Percentiles rank a stretch among this genome's conserved stretches.
Evolutionary conservation across 2,797 vertebrate genomes (phyloP).

Genomic region (Chelmon rostratus): DNA sequence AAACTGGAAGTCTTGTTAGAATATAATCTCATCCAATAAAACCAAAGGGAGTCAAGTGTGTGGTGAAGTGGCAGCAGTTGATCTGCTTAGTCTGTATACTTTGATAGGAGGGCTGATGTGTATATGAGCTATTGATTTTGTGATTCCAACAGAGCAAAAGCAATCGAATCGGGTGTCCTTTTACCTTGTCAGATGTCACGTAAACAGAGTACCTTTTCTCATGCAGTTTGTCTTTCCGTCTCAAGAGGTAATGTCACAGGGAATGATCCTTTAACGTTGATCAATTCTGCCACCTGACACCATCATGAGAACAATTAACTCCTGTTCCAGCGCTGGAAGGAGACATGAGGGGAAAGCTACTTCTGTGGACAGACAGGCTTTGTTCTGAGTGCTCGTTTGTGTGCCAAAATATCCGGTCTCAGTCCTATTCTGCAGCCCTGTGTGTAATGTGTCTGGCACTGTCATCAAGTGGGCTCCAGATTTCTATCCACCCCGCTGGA

Average conservation of each 20-base stretch:
- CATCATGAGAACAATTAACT: constrained; percentile 85
- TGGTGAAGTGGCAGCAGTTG: constrained; percentile 30
- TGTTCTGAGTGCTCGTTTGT: constrained; percentile 57
- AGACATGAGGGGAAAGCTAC: constrained; percentile 57
- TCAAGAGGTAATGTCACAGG: constrained; percentile 77
- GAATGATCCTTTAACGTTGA: constrained; percentile 82
- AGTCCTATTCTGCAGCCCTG: constrained; percentile 56
- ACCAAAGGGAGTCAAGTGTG: constrained; percentile 32
- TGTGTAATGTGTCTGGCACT: constrained; percentile 69
- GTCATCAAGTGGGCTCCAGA: constrained; percentile 71
- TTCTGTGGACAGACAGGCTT: constrained; percentile 61
- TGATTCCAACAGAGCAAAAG: constrained; percentile 69
- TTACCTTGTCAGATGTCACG: constrained; percentile 79
- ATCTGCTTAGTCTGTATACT: constrained; percentile 56
- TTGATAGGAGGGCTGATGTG: constrained; percentile 60
- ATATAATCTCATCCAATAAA: constrained; percentile 38
- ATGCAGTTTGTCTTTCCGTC: constrained; percentile 70
- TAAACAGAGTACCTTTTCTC: constrained; percentile 79
- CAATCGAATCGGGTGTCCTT: constrained; percentile 77
- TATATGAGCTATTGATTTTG: constrained; percentile 81
- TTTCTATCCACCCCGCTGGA: constrained; percentile 64
- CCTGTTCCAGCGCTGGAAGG: constrained; percentile 56
- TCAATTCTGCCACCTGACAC: constrained; percentile 84
- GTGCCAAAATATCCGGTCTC: constrained; percentile 64
- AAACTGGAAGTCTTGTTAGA: constrained; percentile 25